Percentiles rank a stretch among this genome's conserved stretches.
Evolutionary conservation across 2,113 vertebrate genomes (phyloP).

Genomic region (Cebus imitator): DNA sequence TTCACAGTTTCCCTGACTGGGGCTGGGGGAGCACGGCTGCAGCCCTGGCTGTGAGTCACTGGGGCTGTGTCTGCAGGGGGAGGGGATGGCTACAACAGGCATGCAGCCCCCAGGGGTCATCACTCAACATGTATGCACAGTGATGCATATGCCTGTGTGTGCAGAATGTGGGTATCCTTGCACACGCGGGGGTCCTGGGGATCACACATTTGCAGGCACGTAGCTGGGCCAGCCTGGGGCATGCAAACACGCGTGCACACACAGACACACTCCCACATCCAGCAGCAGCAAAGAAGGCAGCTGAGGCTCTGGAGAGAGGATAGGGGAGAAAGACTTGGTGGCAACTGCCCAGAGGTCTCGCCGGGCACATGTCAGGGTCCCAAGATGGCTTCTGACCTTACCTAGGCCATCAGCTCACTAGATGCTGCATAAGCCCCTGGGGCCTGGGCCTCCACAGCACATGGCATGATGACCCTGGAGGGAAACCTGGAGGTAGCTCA

Average conservation of each 20-base stretch:
- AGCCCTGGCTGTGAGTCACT: not conserved
- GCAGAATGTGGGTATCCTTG: no score
- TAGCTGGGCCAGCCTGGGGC: not conserved
- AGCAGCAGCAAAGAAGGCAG: not conserved
- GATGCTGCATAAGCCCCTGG: not conserved
- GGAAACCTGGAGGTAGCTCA: not conserved
- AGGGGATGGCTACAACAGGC: accelerated
- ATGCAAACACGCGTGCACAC: not conserved
- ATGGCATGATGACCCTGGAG: not conserved
- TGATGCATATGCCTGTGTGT: accelerated
- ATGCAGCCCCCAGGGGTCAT: accelerated
- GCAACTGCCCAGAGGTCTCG: not conserved
- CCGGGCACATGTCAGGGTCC: not conserved
- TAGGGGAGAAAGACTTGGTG: not conserved
- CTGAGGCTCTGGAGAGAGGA: not conserved
- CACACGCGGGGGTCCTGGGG: not conserved
- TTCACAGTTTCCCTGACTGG: not conserved
- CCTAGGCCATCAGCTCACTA: not conserved
- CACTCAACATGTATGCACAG: accelerated
- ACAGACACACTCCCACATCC: accelerated
- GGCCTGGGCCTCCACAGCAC: not conserved
- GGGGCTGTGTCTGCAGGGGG: no score
- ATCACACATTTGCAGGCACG: not conserved
- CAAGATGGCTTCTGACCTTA: not conserved
- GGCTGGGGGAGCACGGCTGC: not conserved